Percentiles rank a stretch among this genome's conserved stretches.
phyloP scores from a whole-genome alignment of 2,888 invertebrate species.

The Acronicta leporina region DNA sequence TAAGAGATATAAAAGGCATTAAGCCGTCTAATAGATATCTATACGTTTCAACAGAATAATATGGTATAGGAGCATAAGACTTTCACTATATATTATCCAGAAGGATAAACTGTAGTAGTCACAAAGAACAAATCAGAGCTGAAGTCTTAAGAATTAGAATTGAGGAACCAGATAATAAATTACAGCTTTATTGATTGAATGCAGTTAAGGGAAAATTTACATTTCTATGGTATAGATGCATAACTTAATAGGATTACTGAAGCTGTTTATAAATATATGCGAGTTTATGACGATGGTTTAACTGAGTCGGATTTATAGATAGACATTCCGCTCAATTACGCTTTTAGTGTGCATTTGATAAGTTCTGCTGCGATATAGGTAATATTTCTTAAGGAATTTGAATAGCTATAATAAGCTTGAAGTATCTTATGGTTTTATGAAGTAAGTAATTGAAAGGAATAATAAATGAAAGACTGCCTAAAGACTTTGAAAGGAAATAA shows the following conservation, averaged over 20 bases:
- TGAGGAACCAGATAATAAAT: slow-evolving; percentile 26
- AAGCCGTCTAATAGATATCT: not conserved
- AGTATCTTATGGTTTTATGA: slow-evolving; percentile 3
- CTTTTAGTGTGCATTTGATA: slow-evolving; percentile 15
- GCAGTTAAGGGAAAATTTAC: slow-evolving; percentile 30
- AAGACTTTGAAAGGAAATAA: too few species aligned
- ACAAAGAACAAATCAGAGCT: slow-evolving; percentile 25
- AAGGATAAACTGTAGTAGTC: slow-evolving; percentile 19
- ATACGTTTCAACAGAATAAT: slow-evolving; percentile 5
- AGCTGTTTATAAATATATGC: slow-evolving; percentile 5
- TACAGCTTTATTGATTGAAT: slow-evolving; percentile 34
- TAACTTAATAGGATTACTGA: slow-evolving; percentile 26
- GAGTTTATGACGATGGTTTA: slow-evolving; percentile 29
- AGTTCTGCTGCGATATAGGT: too few species aligned
- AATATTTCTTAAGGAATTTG: not conserved
- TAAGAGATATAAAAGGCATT: not conserved
- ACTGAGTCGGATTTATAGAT: slow-evolving; percentile 34
- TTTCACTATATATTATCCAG: slow-evolving; percentile 23
- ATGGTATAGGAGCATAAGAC: slow-evolving; percentile 6
- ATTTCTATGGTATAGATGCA: slow-evolving; percentile 18
- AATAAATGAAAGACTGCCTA: too few species aligned
- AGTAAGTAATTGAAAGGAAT: too few species aligned
- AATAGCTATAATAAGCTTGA: not conserved
- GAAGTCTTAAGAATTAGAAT: slow-evolving; percentile 17
- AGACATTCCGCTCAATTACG: slow-evolving; percentile 26